These are phyloP conservation scores for Octodon degus DNA, from an alignment of 2,113 vertebrate genomes.

Conservation along the genomic window DNA sequence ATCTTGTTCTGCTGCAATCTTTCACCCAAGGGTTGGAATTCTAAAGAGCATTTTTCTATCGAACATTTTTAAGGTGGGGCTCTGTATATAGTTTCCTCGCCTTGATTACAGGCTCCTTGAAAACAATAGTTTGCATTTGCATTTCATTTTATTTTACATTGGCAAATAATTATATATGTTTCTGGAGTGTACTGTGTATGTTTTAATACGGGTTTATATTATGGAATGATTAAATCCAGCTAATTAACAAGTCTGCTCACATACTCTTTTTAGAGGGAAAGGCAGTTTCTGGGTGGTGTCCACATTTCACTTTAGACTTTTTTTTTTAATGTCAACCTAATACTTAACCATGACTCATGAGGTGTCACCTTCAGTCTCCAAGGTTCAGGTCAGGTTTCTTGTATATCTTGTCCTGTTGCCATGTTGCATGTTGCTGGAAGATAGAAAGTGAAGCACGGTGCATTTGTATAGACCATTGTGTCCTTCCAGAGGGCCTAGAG, in stretches of 20 bases:
- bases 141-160: slow-evolving; percentile 25
- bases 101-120: background rate
- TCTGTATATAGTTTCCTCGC: background rate
- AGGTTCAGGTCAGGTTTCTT: slow-evolving; percentile 69
- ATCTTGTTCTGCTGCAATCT: slow-evolving; percentile 12
- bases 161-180: background rate
- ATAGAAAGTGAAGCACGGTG: slow-evolving; percentile 29
- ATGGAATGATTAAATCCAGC: background rate
- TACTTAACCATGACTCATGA: slow-evolving; percentile 54
- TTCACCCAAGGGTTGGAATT: slow-evolving; percentile 17
- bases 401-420: slow-evolving; percentile 49
- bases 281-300: slow-evolving; percentile 64
- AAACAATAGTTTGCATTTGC: slow-evolving; percentile 23
- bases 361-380: slow-evolving; percentile 53
- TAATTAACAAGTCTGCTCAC: background rate
- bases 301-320: slow-evolving; percentile 53
- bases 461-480: background rate
- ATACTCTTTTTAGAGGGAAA: slow-evolving; percentile 37
- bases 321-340: slow-evolving; percentile 40
- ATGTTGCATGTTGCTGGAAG: slow-evolving; percentile 19
- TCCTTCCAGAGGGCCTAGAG: background rate
- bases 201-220: background rate
- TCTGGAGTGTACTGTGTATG: background rate
- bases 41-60: slow-evolving; percentile 37
- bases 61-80: background rate